Conservation (phyloP, 2,113 vertebrate genomes). For the Ailurus styani region DNA sequence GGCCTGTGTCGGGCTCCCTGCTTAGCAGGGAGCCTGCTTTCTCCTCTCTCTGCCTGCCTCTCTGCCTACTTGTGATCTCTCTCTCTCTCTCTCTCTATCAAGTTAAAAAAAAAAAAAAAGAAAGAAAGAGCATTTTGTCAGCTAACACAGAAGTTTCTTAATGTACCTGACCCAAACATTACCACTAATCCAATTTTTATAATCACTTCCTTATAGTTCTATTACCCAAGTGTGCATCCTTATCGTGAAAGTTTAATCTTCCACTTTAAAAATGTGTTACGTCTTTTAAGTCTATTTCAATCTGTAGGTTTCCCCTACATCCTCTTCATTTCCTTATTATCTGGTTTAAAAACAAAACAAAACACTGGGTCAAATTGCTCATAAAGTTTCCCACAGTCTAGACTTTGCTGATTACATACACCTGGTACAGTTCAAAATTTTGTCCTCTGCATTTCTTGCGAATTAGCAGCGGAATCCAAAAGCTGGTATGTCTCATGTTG, state of each 20-base stretch:
- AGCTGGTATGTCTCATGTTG: neutral
- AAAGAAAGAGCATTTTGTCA: neutral
- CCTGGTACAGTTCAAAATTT: neutral
- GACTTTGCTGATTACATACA: neutral
- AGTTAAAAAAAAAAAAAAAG: too few relatives aligned
- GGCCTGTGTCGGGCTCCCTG: too few relatives aligned
- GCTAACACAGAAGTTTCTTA: neutral
- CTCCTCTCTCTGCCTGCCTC: too few relatives aligned
- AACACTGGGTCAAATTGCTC: neutral
- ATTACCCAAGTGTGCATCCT: neutral
- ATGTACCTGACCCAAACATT: neutral
- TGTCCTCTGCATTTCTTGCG: neutral
- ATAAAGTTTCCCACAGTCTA: neutral
- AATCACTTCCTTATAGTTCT: neutral
- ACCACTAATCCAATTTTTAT: neutral
- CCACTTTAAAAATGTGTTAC: neutral
- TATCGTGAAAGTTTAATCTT: neutral
- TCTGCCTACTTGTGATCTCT: too few relatives aligned
- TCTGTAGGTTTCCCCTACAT: neutral
- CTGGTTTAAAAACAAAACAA: neutral
- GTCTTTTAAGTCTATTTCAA: neutral
- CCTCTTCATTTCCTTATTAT: neutral
- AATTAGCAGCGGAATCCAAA: neutral
- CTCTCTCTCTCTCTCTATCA: too few relatives aligned
- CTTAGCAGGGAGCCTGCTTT: too few relatives aligned